These are phyloP conservation scores for Silurus meridionalis DNA, from an alignment of 2,113 vertebrate species.

Conservation along the genomic window DNA sequence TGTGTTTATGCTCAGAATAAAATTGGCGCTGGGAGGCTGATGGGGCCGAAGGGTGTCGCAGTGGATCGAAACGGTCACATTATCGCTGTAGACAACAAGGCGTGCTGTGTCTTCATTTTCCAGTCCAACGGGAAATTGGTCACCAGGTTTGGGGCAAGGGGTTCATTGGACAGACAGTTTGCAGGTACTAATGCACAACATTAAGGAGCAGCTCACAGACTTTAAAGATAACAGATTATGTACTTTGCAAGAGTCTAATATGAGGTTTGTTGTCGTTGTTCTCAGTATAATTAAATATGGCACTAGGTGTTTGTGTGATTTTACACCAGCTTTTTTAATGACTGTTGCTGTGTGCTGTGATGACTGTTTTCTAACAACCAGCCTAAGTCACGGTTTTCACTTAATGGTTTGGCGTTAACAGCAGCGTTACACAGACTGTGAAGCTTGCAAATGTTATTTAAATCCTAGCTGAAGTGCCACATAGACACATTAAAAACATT, in stretches of 20 bases:
- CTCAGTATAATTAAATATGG: background rate
- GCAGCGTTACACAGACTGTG: background rate
- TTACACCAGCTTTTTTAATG: background rate
- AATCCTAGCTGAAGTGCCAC: background rate
- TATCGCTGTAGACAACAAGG: slow-evolving; percentile 97
- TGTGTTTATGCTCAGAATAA: slow-evolving; percentile 78
- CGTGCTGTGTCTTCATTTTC: slow-evolving; percentile 97
- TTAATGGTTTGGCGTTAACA: background rate
- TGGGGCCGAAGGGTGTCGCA: slow-evolving; percentile 94
- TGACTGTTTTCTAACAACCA: slow-evolving; percentile 26
- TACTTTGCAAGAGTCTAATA: background rate
- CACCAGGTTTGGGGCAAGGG: slow-evolving; percentile 88
- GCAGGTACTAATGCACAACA: slow-evolving; percentile 75
- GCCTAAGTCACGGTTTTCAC: slow-evolving; percentile 17
- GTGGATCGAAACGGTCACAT: slow-evolving; percentile 95
- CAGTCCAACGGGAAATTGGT: slow-evolving; percentile 94
- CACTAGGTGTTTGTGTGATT: background rate
- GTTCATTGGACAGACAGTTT: slow-evolving; percentile 88
- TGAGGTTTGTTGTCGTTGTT: background rate
- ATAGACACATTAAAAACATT: too few species aligned
- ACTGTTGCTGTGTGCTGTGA: slow-evolving; percentile 17
- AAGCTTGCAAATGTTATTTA: background rate
- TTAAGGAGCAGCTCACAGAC: background rate
- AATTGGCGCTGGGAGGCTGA: slow-evolving; percentile 88
- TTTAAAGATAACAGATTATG: background rate